phyloP scores from a whole-genome alignment of 1,140 invertebrate genomes.

The Rhopalosiphum padi region DNA sequence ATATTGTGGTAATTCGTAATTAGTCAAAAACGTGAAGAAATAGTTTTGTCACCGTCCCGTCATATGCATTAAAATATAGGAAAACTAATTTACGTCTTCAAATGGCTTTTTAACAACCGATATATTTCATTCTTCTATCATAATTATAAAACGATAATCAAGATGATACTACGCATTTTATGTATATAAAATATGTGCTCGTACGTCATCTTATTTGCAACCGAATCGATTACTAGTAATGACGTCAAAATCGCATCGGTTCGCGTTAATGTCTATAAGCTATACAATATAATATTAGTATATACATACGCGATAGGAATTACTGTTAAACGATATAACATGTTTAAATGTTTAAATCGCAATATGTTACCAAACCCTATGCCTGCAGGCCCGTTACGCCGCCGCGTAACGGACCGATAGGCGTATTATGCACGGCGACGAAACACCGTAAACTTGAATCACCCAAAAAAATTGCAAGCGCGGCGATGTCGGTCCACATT shows the following conservation, averaged over 20 bases:
- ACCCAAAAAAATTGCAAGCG: not conserved
- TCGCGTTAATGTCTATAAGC: not conserved
- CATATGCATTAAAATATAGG: not conserved
- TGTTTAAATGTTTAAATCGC: not conserved
- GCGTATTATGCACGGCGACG: not conserved
- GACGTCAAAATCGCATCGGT: not conserved
- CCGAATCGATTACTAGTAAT: not conserved
- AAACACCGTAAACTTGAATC: not conserved
- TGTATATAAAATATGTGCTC: not conserved
- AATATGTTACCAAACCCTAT: not conserved
- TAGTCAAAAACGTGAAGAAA: not conserved
- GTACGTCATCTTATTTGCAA: not conserved
- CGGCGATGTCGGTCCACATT: not conserved
- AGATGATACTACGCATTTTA: not conserved
- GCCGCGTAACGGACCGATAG: no score
- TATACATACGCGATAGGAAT: not conserved
- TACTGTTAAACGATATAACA: not conserved
- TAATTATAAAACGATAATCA: not conserved
- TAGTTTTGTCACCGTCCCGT: not conserved
- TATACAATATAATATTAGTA: not conserved
- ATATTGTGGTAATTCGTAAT: not conserved
- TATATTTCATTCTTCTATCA: not conserved
- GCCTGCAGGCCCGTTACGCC: no score
- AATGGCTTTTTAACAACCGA: not conserved
- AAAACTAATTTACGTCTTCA: not conserved